Conservation (phyloP, 2,888 invertebrate genomes). For the Pandemis corylana region DNA sequence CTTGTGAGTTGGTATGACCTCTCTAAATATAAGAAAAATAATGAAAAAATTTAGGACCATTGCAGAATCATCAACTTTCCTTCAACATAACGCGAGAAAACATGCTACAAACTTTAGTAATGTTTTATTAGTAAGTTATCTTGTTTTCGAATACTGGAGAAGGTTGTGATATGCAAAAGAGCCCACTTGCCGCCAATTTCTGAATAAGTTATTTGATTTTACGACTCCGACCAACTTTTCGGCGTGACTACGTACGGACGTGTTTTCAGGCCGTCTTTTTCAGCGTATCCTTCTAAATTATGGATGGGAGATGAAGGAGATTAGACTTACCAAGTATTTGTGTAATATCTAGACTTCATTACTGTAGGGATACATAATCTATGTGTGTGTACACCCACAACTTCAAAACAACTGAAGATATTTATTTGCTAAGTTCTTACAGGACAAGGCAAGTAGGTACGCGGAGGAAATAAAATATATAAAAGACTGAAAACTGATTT, state of each 20-base stretch:
- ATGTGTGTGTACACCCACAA: no score
- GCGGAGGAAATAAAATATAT: no score
- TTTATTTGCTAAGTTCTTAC: not conserved
- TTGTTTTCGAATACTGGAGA: conserved; percentile 9
- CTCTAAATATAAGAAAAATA: not conserved
- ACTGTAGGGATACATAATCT: no score
- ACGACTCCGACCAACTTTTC: conserved; percentile 13
- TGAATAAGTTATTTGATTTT: conserved; percentile 32
- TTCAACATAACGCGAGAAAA: not conserved
- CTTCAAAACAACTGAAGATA: no score
- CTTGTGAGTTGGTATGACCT: no score
- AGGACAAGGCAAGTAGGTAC: no score
- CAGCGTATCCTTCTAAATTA: conserved; percentile 1
- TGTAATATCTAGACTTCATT: not conserved
- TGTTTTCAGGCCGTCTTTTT: conserved; percentile 6
- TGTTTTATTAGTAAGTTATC: conserved; percentile 14
- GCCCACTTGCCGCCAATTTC: conserved; percentile 24
- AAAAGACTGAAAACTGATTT: no score
- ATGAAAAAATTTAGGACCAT: not conserved
- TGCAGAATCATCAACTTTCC: not conserved
- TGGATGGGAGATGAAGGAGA: conserved; percentile 1
- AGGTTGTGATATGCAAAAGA: conserved; percentile 23
- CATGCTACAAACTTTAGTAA: conserved; percentile 9
- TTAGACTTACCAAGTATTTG: not conserved
- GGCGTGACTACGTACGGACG: conserved; percentile 14